Evolutionary conservation across 2,888 invertebrate genomes (phyloP).

Genomic region (Ennomos quercinarius): DNA sequence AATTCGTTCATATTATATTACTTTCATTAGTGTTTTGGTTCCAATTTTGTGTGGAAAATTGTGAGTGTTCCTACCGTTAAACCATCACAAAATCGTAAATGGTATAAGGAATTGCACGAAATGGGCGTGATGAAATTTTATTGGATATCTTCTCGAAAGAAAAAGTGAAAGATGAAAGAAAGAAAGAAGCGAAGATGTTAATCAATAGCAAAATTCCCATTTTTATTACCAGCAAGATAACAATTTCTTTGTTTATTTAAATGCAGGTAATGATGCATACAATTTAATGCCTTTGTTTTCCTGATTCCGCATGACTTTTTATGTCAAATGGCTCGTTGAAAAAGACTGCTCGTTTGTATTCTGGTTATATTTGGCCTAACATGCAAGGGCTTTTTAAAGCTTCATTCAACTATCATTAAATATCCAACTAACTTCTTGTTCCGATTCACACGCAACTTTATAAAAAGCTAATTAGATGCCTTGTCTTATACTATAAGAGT

Average conservation of each 20-base stretch:
- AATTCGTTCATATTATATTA: conserved; percentile 27
- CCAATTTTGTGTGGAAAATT: conserved; percentile 6
- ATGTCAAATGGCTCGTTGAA: conserved; percentile 12
- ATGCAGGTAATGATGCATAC: conserved; percentile 35
- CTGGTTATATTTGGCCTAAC: conserved; percentile 6
- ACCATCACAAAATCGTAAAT: conserved; percentile 1
- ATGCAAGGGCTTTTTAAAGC: conserved; percentile 8
- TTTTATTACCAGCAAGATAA: conserved; percentile 33
- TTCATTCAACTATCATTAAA: not conserved
- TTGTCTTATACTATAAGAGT: conserved; percentile 2
- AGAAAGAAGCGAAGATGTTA: conserved; percentile 25
- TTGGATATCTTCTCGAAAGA: conserved; percentile 14
- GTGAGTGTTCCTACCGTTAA: not conserved
- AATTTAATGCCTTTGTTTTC: conserved; percentile 28
- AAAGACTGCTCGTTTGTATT: conserved; percentile 18
- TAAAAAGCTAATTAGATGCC: conserved; percentile 14
- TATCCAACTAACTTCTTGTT: no score
- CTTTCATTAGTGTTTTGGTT: conserved; percentile 10
- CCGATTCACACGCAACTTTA: not conserved
- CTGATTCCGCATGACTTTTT: conserved; percentile 17
- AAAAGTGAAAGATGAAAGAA: no score
- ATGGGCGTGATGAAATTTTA: conserved; percentile 19
- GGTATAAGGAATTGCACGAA: conserved; percentile 6
- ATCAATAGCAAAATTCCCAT: conserved; percentile 32
- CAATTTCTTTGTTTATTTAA: conserved; percentile 26